Evolutionary conservation across 2,113 vertebrate species (phyloP), one percentile per base, ranked within the genome.

Genomic region (Xyrauchen texanus): DNA sequence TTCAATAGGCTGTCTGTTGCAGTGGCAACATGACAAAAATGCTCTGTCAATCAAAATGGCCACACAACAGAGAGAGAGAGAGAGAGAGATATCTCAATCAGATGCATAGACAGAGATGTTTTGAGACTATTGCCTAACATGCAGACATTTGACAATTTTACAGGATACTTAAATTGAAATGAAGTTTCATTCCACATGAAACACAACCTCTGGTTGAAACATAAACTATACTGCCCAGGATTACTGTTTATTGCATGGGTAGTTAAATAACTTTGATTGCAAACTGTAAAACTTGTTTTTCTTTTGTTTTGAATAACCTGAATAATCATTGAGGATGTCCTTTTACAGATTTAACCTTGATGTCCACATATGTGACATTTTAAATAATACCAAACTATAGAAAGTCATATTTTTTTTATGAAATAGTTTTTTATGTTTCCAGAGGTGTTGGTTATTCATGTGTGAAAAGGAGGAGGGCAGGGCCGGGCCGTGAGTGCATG

Each of bases 11-110:
- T 82, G 81, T 78, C 64, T 84, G 68, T 68, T 46, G 63, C 51
- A 72, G n/a, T 70, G 80, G 72, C 85, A 44, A 53, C 70, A 72
- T 78, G 84, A 81, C 84, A 87, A 84, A 79, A 68, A 68, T 63
- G 42, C 58, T 57, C 77, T 79, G 85, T 85, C 86, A 85, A 81
- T 88, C 86, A 86, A 73, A 82, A 45, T 15, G 62, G 57, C 45
- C 67, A 34, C 21, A 34, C 21, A 34, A 34, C 21, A 68, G 55
- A 78, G n/a, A 46, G 21, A 34, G 21, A 57, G 15, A 69, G 52
- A 76, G 60, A 65, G 16, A n/a, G 12, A 60, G 75, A 70, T 67
- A 78, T 78, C 76, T 72, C 34, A 51, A 75, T 74, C 70, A 74
- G 57, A 80, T 71, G 64, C 42, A 80, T 58, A 44, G 55, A 42